Evolutionary conservation across 2,797 vertebrate species (phyloP).

Genomic region (Pangasius larnaudii): DNA sequence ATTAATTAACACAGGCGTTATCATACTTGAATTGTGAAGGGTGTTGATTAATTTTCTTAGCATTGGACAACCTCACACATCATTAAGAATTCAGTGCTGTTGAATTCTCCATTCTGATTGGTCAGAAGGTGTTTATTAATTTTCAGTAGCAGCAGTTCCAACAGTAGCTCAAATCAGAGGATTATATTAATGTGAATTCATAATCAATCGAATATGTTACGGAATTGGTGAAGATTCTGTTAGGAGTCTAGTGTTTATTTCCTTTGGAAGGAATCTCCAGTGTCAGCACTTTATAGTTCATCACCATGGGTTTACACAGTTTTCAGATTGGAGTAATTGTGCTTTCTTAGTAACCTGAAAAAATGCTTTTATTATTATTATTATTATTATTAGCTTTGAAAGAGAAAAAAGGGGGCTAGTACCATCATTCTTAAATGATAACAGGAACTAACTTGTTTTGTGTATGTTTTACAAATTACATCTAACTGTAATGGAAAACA

Average conservation of each 20-base stretch:
- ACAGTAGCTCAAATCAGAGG: not conserved
- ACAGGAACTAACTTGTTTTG: not conserved
- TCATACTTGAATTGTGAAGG: not conserved
- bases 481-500: too few relatives aligned
- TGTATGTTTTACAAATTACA: not conserved
- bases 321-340: too few relatives aligned
- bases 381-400: too few relatives aligned
- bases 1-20: not conserved
- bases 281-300: too few relatives aligned
- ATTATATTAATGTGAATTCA: not conserved
- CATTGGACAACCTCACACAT: too few relatives aligned
- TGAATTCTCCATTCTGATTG: too few relatives aligned
- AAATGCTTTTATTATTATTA: too few relatives aligned
- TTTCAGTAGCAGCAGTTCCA: not conserved
- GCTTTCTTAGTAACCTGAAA: too few relatives aligned
- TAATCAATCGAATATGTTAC: too few relatives aligned
- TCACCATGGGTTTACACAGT: not conserved
- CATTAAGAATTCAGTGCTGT: not conserved
- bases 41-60: not conserved
- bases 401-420: not conserved
- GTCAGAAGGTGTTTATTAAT: not conserved
- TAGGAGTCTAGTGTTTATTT: too few relatives aligned
- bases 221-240: too few relatives aligned
- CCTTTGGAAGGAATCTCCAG: too few relatives aligned
- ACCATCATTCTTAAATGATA: not conserved